These are phyloP conservation scores for Mactromeris polynyma DNA, from an alignment of 2,888 invertebrate species.

Conservation along the genomic window DNA sequence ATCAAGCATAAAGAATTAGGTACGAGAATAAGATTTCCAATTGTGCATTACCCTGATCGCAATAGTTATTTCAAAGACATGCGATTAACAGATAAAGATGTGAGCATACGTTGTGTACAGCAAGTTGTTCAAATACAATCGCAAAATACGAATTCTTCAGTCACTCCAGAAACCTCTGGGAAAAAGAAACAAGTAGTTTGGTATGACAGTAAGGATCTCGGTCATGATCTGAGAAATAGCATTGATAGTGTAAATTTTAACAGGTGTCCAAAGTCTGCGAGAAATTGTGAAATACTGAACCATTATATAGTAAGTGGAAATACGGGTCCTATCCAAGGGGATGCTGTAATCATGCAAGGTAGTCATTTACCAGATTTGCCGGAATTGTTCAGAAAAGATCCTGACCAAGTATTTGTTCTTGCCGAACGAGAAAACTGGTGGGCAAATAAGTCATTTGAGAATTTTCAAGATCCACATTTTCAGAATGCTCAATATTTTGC, in stretches of 20 bases:
- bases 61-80: background rate
- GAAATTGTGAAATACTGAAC: slow-evolving; percentile 18
- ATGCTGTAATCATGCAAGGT: slow-evolving; percentile 32
- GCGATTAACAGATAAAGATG: background rate
- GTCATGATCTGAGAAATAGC: slow-evolving; percentile 15
- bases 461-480: background rate
- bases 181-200: slow-evolving; percentile 22
- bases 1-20: background rate
- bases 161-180: background rate
- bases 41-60: background rate
- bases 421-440: slow-evolving; percentile 39
- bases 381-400: background rate
- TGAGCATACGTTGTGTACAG: background rate
- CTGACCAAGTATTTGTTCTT: slow-evolving; percentile 39
- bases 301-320: background rate
- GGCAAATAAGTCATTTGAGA: background rate
- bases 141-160: background rate
- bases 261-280: background rate
- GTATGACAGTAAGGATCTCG: slow-evolving; percentile 5
- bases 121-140: background rate
- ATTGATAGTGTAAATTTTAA: background rate
- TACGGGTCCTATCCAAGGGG: background rate
- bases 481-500: background rate
- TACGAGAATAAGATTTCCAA: background rate
- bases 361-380: background rate